Evolutionary conservation across 2,888 invertebrate species (phyloP).

Genomic region (Drosophila kambysellisi): DNA sequence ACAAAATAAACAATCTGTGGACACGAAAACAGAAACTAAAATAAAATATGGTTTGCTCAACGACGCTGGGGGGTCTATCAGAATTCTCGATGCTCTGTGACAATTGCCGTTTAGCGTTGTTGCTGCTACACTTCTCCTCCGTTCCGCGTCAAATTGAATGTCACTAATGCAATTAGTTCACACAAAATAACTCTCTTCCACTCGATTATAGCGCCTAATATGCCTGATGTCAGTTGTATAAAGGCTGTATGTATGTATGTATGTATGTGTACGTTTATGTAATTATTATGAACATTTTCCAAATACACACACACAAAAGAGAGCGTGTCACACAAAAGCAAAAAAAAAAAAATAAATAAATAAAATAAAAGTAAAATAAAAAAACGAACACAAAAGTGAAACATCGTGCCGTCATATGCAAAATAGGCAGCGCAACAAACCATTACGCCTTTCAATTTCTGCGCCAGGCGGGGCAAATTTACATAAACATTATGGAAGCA

Average conservation of each 20-base stretch:
- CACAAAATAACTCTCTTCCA: conserved; percentile 80
- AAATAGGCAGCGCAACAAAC: conserved; percentile 63
- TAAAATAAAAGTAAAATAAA: background rate
- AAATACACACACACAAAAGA: conserved; percentile 56
- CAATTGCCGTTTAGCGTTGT: conserved; percentile 74
- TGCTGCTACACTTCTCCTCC: conserved; percentile 28
- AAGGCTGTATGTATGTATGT: conserved; percentile 15
- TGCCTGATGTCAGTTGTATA: conserved; percentile 71
- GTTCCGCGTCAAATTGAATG: conserved; percentile 75
- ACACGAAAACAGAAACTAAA: conserved; percentile 52
- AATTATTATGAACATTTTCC: conserved; percentile 52
- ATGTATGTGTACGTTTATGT: conserved; percentile 14
- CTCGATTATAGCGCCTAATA: conserved; percentile 78
- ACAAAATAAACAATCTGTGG: conserved; percentile 40
- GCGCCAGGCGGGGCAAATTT: conserved; percentile 58
- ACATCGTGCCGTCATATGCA: conserved; percentile 58
- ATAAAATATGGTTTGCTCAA: conserved; percentile 48
- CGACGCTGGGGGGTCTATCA: conserved; percentile 26
- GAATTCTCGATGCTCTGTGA: conserved; percentile 58
- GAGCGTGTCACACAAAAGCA: background rate
- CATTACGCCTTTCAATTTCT: conserved; percentile 77
- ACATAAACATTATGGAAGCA: conserved; percentile 72
- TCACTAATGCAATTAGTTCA: conserved; percentile 82
- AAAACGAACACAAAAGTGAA: conserved; percentile 23
- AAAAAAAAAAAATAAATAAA: background rate